These are phyloP conservation scores for Calliopum simillimum DNA, from an alignment of 2,888 invertebrate species.

Conservation along the genomic window DNA sequence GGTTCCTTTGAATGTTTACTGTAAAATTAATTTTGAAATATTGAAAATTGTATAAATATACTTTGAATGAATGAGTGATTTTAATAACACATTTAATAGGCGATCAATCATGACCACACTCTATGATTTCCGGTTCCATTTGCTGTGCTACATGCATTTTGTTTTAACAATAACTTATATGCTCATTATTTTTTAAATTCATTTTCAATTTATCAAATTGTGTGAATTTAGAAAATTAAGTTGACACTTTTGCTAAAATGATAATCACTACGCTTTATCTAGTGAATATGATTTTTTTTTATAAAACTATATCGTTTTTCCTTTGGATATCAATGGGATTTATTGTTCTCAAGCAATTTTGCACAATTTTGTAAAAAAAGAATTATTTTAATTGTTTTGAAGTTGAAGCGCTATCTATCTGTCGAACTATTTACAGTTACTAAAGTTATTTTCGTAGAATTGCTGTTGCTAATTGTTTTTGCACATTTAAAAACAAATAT, in stretches of 20 bases:
- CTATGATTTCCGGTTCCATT: no score
- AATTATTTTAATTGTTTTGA: background rate
- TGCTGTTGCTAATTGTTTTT: no score
- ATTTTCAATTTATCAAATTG: background rate
- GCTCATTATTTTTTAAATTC: no score
- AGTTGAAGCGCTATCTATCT: no score
- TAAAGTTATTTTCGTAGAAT: no score
- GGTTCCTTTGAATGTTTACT: no score
- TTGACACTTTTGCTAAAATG: no score
- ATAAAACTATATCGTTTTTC: background rate
- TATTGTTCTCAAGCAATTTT: background rate
- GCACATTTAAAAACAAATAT: no score
- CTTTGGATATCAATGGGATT: background rate
- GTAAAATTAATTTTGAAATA: background rate
- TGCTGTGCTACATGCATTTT: no score
- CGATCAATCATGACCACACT: no score
- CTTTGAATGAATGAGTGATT: conserved; percentile 32
- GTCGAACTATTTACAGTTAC: no score
- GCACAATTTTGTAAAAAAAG: background rate
- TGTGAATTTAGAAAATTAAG: background rate
- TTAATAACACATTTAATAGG: background rate
- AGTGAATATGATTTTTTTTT: background rate
- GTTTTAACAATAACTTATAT: no score
- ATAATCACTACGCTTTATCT: background rate
- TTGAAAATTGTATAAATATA: conserved; percentile 29